These are phyloP conservation scores for Platyscapa corneri DNA, from an alignment of 1,140 invertebrate species.

Conservation along the genomic window DNA sequence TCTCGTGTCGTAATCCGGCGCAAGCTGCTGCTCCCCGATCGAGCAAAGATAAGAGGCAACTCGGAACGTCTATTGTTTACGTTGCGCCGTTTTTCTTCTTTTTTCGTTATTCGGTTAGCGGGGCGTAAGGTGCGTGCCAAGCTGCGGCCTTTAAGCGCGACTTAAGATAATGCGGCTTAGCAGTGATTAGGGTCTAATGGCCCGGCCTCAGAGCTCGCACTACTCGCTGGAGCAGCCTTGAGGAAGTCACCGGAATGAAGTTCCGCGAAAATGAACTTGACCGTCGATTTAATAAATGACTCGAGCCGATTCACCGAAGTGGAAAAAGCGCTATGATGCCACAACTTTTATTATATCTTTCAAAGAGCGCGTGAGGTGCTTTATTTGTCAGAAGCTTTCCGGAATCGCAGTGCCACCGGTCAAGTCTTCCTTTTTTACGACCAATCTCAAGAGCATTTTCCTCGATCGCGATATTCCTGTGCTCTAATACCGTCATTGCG, in stretches of 20 bases:
- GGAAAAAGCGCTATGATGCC: too few relatives aligned
- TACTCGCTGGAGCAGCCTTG: not conserved
- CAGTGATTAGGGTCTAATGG: conserved; percentile 25
- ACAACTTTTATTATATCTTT: too few relatives aligned
- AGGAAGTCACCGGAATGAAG: not conserved
- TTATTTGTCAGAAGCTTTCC: too few relatives aligned
- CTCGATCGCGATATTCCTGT: too few relatives aligned
- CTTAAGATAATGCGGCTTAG: conserved; percentile 18
- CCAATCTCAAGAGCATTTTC: too few relatives aligned
- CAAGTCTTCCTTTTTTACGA: too few relatives aligned
- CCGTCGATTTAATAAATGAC: not conserved
- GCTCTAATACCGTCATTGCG: too few relatives aligned
- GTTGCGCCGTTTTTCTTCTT: not conserved
- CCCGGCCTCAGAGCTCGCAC: too few relatives aligned
- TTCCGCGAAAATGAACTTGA: not conserved
- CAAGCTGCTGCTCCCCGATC: conserved; percentile 1
- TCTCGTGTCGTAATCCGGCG: not conserved
- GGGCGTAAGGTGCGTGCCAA: not conserved
- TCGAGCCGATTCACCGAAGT: too few relatives aligned
- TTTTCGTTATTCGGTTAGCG: not conserved
- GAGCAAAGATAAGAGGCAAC: conserved; percentile 1
- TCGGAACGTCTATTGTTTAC: conserved; percentile 13
- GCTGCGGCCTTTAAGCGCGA: not conserved
- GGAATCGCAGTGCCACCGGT: too few relatives aligned
- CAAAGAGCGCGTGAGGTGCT: too few relatives aligned